Conservation (phyloP, 2,113 vertebrate genomes). For the Chlorocebus sabaeus region DNA sequence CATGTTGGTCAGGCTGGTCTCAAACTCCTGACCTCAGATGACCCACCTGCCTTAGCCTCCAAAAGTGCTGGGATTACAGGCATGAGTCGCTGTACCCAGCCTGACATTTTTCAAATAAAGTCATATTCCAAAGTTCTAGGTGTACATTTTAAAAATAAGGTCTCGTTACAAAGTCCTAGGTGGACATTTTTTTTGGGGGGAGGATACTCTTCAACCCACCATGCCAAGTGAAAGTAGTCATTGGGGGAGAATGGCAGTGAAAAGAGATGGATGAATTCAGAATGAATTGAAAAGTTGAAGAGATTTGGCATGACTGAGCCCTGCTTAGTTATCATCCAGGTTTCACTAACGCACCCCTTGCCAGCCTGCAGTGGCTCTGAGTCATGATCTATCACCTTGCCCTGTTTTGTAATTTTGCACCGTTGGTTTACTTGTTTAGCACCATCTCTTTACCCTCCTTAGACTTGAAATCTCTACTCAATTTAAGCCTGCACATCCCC, state of each 20-base stretch:
- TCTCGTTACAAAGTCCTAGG: background rate
- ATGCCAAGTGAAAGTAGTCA: fast-evolving
- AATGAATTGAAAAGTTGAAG: background rate
- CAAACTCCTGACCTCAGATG: no score
- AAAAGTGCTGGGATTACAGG: no score
- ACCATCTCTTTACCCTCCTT: fast-evolving
- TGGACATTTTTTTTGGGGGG: background rate
- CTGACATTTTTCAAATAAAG: background rate
- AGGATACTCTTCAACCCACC: background rate
- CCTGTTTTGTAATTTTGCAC: background rate
- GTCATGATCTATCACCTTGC: fast-evolving
- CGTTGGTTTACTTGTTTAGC: background rate
- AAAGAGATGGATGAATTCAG: background rate
- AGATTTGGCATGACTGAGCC: background rate
- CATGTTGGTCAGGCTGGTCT: no score
- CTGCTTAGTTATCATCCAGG: no score
- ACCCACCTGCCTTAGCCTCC: no score
- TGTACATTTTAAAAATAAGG: background rate
- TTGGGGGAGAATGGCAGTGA: fast-evolving
- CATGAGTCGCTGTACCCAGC: fast-evolving
- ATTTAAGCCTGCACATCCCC: background rate
- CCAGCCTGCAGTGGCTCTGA: background rate
- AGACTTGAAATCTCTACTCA: background rate
- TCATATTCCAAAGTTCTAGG: background rate
- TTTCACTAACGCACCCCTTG: no score